Base-by-base conservation (phyloP, 2,888 invertebrate genomes). In the Ophioninae sp. region DNA sequence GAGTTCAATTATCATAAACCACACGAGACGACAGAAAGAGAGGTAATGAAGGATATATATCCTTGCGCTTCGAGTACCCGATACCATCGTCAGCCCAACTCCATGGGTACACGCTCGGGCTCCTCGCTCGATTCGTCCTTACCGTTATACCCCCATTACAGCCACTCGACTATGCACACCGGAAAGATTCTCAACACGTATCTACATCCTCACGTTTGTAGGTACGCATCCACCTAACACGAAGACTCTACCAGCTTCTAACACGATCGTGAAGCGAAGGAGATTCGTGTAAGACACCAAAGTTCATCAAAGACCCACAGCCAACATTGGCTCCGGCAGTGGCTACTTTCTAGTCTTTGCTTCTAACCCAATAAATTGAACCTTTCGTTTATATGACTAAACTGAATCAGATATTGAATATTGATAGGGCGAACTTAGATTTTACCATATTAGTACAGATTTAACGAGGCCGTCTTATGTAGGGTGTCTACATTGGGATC, bases 1-100 rank as follows among this genome's bases (percentile, higher is more conserved):
- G 78, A 81, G 80, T 81, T 85, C 83, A 85, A 85, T 85, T 84
- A 84, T 81, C 78, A 81, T 84, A 84, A 84, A 84, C 81, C 83
- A 79, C 64, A 68, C 44, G 72, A 75, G 67, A 81, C 75, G 73
- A 73, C 82, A 73, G 81, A 50, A 65, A 75, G 81, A 67, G 78
- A 61, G 67, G 56, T 69, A 72, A 70, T 39, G 61, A 70, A 73
- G 69, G 21, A 80, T 59, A 67, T 67, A 73, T 65, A 76, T 59
- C 59, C 65, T 78, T 67, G 65, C 50, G 75, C 70, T 68, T 67
- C 39, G 75, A 81, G 78, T 79, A 20, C 50, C 57, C 72, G 75
- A 81, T 84, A 79, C 50, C 61, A 72, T 50, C 56, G 56, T 65
- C 69, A 37, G 41, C 13, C 62, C 56, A 79, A 65, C 37, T 20